Base-by-base conservation (phyloP, 1,140 invertebrate genomes). In the Anoplolepis gracilipes region DNA sequence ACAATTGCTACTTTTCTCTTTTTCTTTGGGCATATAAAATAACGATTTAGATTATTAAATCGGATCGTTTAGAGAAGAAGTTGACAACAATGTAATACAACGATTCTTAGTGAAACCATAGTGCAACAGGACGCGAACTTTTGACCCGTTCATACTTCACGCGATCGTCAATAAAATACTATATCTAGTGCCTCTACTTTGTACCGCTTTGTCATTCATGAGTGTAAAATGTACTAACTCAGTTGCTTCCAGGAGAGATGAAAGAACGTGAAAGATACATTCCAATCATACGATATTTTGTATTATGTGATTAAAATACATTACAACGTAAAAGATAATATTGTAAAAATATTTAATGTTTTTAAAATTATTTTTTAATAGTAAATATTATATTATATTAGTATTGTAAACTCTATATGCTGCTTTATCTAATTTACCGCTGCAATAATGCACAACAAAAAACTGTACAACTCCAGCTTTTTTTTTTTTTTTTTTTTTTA, bases 131-230 rank as follows among this genome's bases (percentile, higher is more conserved):
- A 53, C 46, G 64, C 22, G 77, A 70, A 69, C 77, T 79, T 39
- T 79, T 70, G 77, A 79, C 64, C 46, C 64, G 22, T 69, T 64
- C 39, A 39, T 55, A 69, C 64, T 70, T 70, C 64, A 11, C 77
- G 46, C 64, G n/a, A 19, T 53, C 76, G 22, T 79, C 62, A 79
- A 79, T 79, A 69, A 79, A 79, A 53, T 30, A 53, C 62, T 19
- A 36, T 33, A 53, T 67, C 62, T 42, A 79, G 10, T n/a, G n/a
- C 11, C 10, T 65, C 19, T 22, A 22, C 76, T 36, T 53, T 46
- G 62, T 8, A 30, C 30, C 46, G 16, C 33, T 79, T 79, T 70
- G 64, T 79, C 64, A 79, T 79, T 79, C 77, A 79, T 70, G 49
- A 61, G 39, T 30, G 64, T 55, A 69, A 49, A 79, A 55, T 46